A percentile compares a stretch with the other conserved stretches of the same genome.
Evolutionary conservation across 2,888 invertebrate genomes (phyloP).

Genomic region (Tuta absoluta): DNA sequence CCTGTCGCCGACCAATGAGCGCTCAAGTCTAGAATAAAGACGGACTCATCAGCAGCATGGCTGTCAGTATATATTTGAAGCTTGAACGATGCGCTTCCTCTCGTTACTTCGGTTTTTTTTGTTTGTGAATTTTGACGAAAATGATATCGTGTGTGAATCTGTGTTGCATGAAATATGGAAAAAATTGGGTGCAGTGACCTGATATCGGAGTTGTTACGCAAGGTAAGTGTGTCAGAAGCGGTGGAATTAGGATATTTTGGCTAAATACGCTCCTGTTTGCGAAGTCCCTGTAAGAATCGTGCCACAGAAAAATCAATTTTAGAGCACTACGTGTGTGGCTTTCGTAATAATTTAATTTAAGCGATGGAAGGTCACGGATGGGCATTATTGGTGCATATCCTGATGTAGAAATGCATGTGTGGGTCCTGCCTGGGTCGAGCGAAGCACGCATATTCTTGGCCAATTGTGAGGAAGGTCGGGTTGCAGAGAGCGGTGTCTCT

Average conservation of each 20-base stretch:
- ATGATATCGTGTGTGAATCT: slow-evolving; percentile 80
- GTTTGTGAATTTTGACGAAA: slow-evolving; percentile 77
- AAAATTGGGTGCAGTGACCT: slow-evolving; percentile 79
- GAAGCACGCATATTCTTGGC: slow-evolving; percentile 48
- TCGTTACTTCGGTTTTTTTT: slow-evolving; percentile 84
- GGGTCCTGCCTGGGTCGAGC: slow-evolving; percentile 57
- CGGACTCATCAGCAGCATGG: slow-evolving; percentile 94
- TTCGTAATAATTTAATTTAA: slow-evolving; percentile 61
- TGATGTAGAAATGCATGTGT: slow-evolving; percentile 39
- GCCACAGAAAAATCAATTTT: slow-evolving; percentile 58
- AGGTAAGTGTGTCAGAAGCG: slow-evolving; percentile 54
- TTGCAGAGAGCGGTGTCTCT: slow-evolving; percentile 46
- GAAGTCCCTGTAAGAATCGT: slow-evolving; percentile 44
- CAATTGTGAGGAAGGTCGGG: slow-evolving; percentile 66
- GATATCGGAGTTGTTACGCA: slow-evolving; percentile 60
- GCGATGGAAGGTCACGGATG: slow-evolving; percentile 59
- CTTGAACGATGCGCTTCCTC: slow-evolving; percentile 92
- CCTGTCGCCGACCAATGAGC: slow-evolving; percentile 82
- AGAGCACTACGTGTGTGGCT: slow-evolving; percentile 58
- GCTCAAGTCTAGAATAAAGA: slow-evolving; percentile 88
- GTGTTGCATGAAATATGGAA: slow-evolving; percentile 77
- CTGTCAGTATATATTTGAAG: slow-evolving; percentile 99
- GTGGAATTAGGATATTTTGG: not conserved
- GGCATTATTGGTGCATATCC: slow-evolving; percentile 43
- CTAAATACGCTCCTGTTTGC: slow-evolving; percentile 16